Evolutionary conservation across 2,113 vertebrate species (phyloP), one percentile per base, ranked within the genome.

Genomic region (Parus major): DNA sequence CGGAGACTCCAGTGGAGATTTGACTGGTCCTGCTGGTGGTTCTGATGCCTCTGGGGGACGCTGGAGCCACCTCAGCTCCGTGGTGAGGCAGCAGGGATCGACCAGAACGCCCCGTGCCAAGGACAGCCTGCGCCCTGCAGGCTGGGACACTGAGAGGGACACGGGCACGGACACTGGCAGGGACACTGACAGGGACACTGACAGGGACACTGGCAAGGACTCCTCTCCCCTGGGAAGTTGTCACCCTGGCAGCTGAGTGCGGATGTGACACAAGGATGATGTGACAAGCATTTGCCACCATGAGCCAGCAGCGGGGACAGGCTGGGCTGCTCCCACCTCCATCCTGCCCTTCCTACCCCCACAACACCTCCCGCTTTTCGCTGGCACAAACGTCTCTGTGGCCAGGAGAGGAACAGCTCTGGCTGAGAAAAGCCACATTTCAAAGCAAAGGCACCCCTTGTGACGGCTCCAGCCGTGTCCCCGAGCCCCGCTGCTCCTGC

Each of bases 1-100:
- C 20, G 42, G 2, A 13, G 70, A 25, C 11, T 7, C 21, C 10
- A 1, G 2, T 0, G 9, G 41, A 35, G 42, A 53, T 44, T 4
- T 12, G 39, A 24, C 7, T 4, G 21, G 52, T 19, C 22, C 28
- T 31, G 44, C 25, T 27, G 41, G 8, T 11, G 53, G 5, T 25
- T 31, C 64, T 47, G 21, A 55, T 49, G 49, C 55, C 29, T 47
- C 31, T 35, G 24, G 50, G 46, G 28, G n/a, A 22, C 28, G 0
- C 24, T 8, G 49, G 52, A 23, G 44, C 39, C 66, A 1, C 15
- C 39, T 39, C 17, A 39, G 2, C 33, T 11, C 47, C 2, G 4
- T 11, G 3, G n/a, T 9, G 33, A 57, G 64, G 36, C 19, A 28
- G 16, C 11, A 13, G 0, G 7, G 44, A 25, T 12, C 73, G 80